A percentile compares a stretch with the other conserved stretches of the same genome.
Evolutionary conservation across 2,113 vertebrate species (phyloP).

Genomic region (Nesogale talazaci): DNA sequence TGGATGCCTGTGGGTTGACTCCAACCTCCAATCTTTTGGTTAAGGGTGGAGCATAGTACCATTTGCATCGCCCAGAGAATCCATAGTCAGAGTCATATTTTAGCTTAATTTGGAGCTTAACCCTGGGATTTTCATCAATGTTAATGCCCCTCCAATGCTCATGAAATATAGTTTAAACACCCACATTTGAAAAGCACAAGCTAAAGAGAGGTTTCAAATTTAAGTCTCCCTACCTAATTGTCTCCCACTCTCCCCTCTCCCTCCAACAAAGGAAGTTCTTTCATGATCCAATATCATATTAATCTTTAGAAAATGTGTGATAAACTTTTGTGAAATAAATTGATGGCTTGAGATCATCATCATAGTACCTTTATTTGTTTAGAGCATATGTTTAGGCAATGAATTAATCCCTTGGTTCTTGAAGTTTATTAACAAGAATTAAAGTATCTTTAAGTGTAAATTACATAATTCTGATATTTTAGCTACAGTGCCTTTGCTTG

Average conservation of each 20-base stretch:
- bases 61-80: background rate
- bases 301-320: background rate
- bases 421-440: slow-evolving; percentile 13
- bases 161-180: background rate
- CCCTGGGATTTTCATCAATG: background rate
- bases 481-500: background rate
- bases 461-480: slow-evolving; percentile 13
- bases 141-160: no score
- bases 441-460: background rate
- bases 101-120: background rate
- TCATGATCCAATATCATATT: background rate
- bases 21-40: background rate
- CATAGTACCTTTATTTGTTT: background rate
- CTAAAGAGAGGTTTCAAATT: slow-evolving; percentile 34
- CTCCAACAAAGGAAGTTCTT: background rate
- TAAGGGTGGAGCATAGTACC: background rate
- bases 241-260: no score
- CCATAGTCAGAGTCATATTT: background rate
- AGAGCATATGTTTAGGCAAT: background rate
- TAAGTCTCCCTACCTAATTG: background rate
- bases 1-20: background rate
- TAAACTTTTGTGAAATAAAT: slow-evolving; percentile 12
- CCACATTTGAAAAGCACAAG: slow-evolving; percentile 19
- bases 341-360: background rate
- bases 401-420: background rate